These are phyloP conservation scores for Hirudo medicinalis DNA, from an alignment of 1,140 invertebrate genomes.

Conservation along the genomic window DNA sequence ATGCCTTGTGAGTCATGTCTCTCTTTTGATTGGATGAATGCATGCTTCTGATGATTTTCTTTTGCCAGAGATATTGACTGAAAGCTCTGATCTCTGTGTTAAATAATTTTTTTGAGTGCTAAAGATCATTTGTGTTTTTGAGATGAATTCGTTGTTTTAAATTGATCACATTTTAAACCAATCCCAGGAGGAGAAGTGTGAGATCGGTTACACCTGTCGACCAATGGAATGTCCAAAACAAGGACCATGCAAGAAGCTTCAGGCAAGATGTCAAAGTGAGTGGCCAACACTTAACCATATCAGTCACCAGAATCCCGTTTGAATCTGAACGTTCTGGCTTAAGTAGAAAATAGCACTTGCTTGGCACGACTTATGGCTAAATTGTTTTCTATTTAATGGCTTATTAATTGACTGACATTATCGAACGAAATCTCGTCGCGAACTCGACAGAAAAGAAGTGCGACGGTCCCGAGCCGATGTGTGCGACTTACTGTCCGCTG, in stretches of 20 bases:
- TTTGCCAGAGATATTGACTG: background rate
- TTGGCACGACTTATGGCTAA: background rate
- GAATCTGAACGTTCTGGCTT: background rate
- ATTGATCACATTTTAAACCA: background rate
- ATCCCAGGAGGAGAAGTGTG: conserved; percentile 4
- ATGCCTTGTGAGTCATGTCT: conserved; percentile 9
- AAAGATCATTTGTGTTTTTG: background rate
- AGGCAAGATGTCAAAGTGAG: background rate
- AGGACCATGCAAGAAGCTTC: background rate
- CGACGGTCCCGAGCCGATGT: conserved; percentile 16
- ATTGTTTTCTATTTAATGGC: conserved; percentile 2
- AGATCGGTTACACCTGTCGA: conserved; percentile 4
- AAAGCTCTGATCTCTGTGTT: background rate
- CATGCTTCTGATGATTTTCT: background rate
- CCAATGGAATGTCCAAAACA: background rate
- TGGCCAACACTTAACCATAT: background rate
- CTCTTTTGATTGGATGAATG: background rate
- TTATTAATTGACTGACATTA: background rate
- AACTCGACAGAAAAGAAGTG: background rate
- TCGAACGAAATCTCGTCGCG: background rate
- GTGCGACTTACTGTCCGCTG: background rate
- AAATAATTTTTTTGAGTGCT: too few relatives aligned
- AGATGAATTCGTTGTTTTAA: background rate
- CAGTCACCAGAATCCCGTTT: background rate
- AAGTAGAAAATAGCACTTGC: background rate